Evolutionary conservation across 2,797 vertebrate species (phyloP).

Genomic region (Thunnus albacares): DNA sequence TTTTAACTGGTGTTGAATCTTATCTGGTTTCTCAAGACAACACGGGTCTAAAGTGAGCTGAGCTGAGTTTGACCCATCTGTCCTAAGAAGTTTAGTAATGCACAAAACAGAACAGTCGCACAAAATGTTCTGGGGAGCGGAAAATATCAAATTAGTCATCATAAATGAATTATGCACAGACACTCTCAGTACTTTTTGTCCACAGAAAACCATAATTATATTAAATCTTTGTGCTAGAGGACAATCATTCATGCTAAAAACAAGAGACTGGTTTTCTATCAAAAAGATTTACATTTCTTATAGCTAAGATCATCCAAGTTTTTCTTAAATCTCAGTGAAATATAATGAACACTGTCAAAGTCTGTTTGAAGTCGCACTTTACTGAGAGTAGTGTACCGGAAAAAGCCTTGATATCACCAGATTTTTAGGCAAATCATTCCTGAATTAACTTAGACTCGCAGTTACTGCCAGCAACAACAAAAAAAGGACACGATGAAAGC

Average conservation of each 20-base stretch:
- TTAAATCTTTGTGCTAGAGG: background rate
- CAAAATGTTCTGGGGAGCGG: background rate
- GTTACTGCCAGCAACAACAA: background rate
- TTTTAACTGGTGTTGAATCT: background rate
- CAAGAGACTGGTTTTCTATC: background rate
- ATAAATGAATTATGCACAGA: slow-evolving; percentile 4
- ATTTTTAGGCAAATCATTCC: background rate
- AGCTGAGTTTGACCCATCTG: background rate
- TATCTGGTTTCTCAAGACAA: background rate
- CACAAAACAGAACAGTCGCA: background rate
- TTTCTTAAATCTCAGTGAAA: background rate
- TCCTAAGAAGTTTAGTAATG: background rate
- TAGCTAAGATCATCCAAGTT: too few relatives aligned
- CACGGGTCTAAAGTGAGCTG: background rate
- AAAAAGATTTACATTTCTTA: background rate
- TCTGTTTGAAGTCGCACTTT: too few relatives aligned
- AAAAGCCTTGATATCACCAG: background rate
- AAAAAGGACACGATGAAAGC: too few relatives aligned
- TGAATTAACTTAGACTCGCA: background rate
- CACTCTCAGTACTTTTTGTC: background rate
- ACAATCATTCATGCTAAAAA: background rate
- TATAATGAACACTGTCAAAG: background rate
- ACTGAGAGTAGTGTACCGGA: too few relatives aligned
- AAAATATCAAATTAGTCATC: slow-evolving; percentile 14
- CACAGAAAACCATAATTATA: slow-evolving; percentile 1